A percentile compares a stretch with the other conserved stretches of the same genome.
These are phyloP conservation scores for Drosophila meridiana DNA, from an alignment of 2,888 invertebrate species.

Conservation along the genomic window DNA sequence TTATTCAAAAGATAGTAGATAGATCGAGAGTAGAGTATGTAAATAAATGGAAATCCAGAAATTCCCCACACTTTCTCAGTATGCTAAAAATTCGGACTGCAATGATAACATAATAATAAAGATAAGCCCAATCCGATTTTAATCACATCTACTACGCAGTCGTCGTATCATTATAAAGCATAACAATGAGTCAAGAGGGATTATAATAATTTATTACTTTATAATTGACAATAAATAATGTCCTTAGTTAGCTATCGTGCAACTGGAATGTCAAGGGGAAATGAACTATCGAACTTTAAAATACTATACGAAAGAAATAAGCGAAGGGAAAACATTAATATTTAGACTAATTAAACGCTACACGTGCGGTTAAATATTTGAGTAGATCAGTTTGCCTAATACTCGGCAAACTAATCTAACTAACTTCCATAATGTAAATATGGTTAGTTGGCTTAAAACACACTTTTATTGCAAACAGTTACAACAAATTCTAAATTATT, in stretches of 20 bases:
- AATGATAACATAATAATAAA: slow-evolving; percentile 4
- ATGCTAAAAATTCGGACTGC: not conserved
- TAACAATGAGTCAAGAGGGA: not conserved
- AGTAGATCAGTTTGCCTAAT: not conserved
- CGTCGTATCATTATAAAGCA: not conserved
- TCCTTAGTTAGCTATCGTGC: slow-evolving; percentile 4
- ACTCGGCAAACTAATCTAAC: too few relatives aligned
- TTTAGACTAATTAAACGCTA: not conserved
- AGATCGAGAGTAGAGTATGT: too few relatives aligned
- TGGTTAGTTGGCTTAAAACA: not conserved
- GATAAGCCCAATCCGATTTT: slow-evolving; percentile 1
- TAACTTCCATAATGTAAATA: not conserved
- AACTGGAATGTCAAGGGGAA: not conserved
- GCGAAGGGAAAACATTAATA: not conserved
- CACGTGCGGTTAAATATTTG: not conserved
- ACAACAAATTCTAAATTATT: slow-evolving; percentile 18
- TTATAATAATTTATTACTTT: slow-evolving; percentile 1
- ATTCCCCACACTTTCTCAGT: not conserved
- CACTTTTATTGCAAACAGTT: not conserved
- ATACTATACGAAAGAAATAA: not conserved
- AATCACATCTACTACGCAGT: slow-evolving; percentile 1
- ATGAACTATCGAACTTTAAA: not conserved
- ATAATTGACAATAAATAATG: slow-evolving; percentile 1
- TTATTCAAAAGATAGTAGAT: too few relatives aligned
- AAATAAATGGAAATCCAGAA: too few relatives aligned